Evolutionary conservation across 2,888 invertebrate genomes (phyloP).

Genomic region (Blomia tropicalis): DNA sequence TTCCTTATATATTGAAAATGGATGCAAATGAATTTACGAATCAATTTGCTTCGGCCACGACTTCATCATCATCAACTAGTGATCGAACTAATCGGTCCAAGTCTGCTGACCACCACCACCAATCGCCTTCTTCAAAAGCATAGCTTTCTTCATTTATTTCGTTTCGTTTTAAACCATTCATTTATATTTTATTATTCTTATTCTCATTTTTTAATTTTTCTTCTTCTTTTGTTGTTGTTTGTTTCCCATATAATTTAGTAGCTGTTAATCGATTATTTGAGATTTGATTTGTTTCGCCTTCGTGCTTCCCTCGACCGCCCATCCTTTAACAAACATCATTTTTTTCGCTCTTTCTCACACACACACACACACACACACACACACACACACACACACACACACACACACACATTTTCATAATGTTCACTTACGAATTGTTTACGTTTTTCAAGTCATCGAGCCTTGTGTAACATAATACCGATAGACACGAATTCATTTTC

Average conservation of each 20-base stretch:
- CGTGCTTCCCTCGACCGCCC: neutral
- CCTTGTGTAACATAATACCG: too few species aligned
- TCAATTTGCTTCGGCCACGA: conserved; percentile 16
- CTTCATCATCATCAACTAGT: neutral
- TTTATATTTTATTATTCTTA: neutral
- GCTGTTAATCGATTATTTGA: neutral
- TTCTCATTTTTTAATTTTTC: neutral
- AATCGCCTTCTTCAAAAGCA: conserved; percentile 12
- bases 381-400: too few species aligned
- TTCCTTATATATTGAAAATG: conserved; percentile 68
- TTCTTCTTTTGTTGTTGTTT: neutral
- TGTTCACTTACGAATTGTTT: too few species aligned
- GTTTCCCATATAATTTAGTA: neutral
- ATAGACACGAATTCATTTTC: too few species aligned
- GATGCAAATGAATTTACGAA: conserved; percentile 36
- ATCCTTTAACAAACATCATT: too few species aligned
- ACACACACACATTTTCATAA: too few species aligned
- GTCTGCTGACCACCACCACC: neutral
- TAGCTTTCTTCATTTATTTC: neutral
- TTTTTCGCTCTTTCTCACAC: too few species aligned
- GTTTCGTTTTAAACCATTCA: neutral
- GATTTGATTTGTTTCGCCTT: neutral
- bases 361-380: too few species aligned
- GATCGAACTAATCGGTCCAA: neutral
- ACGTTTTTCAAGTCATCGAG: too few species aligned